Percentiles rank a stretch among this genome's conserved stretches.
Conservation (phyloP, 2,888 invertebrate species). For the Taphrorychus bicolor region DNA sequence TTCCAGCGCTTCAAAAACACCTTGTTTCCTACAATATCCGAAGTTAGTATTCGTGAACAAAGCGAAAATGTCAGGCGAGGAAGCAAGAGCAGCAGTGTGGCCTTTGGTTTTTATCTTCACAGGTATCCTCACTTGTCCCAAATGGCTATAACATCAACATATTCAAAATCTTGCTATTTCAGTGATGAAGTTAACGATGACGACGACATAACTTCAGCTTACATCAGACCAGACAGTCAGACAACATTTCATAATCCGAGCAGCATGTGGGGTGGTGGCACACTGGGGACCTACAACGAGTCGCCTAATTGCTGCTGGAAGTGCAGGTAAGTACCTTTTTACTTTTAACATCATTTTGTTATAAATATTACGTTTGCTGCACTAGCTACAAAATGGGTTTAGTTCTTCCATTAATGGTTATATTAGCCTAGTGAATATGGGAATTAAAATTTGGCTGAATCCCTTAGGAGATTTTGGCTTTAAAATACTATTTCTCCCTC, state of each 20-base stretch:
- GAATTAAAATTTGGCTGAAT: too few species aligned
- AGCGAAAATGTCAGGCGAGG: not conserved
- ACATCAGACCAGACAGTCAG: not conserved
- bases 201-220: not conserved
- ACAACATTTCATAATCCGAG: not conserved
- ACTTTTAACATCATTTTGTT: too few species aligned
- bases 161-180: too few species aligned
- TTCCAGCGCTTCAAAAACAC: constrained; percentile 42
- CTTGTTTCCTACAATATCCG: constrained; percentile 44
- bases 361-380: too few species aligned
- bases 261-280: not conserved
- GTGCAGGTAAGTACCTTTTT: too few species aligned
- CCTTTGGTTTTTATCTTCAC: not conserved
- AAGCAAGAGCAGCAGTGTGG: constrained; percentile 34
- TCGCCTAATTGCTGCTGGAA: not conserved
- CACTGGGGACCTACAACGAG: not conserved
- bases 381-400: too few species aligned
- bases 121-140: not conserved
- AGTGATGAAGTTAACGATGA: not conserved
- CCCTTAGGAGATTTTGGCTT: too few species aligned
- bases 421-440: too few species aligned
- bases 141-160: not conserved
- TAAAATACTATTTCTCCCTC: too few species aligned
- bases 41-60: constrained; percentile 15
- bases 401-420: too few species aligned